phyloP scores from a whole-genome alignment of 2,797 vertebrate genomes.

The Acrossocheilus fasciatus region DNA sequence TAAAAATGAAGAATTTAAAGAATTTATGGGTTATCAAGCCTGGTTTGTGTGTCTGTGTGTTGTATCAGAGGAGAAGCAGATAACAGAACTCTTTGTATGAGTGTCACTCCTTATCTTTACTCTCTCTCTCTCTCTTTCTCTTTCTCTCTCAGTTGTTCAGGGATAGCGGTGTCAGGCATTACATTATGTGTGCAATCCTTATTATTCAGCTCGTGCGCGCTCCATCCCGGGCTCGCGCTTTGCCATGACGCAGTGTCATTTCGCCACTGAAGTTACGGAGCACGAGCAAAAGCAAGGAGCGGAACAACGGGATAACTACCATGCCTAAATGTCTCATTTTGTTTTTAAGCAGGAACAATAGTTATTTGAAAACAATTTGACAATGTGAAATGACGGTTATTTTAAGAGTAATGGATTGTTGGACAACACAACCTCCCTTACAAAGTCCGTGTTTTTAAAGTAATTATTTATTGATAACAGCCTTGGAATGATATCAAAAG shows the following conservation, averaged over 20 bases:
- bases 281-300: neutral
- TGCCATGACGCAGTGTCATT: slow-evolving; percentile 13
- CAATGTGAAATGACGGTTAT: neutral
- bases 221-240: slow-evolving; percentile 16
- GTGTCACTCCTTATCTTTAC: slow-evolving; percentile 67
- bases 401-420: neutral
- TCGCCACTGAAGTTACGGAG: slow-evolving; percentile 11
- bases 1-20: neutral
- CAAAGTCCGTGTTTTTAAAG: neutral
- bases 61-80: slow-evolving; percentile 15
- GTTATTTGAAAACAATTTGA: neutral
- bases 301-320: neutral
- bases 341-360: neutral
- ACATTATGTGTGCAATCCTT: slow-evolving; percentile 56
- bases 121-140: slow-evolving; percentile 8
- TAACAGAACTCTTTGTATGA: slow-evolving; percentile 70
- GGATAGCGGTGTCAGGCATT: slow-evolving; percentile 78
- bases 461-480: slow-evolving; percentile 60
- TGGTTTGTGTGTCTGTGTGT: neutral
- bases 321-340: neutral
- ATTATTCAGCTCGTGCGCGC: slow-evolving; percentile 41
- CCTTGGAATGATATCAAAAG: slow-evolving; percentile 70
- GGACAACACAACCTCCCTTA: neutral
- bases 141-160: slow-evolving; percentile 60
- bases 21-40: neutral